Evolutionary conservation across 2,113 vertebrate genomes (phyloP).

Genomic region (Dryoscopus gambensis): DNA sequence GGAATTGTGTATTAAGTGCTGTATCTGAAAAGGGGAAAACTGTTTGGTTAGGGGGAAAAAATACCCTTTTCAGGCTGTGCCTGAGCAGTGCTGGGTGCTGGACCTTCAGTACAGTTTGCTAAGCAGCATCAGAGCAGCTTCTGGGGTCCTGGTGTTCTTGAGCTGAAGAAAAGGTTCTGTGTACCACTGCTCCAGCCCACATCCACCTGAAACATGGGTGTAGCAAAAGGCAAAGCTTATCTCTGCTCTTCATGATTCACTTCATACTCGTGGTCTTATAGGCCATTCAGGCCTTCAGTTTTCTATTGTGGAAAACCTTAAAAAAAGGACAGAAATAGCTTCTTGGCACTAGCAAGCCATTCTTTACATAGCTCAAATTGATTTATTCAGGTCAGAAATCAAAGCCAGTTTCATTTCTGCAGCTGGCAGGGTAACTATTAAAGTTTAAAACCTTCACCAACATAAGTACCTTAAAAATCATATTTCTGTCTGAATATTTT

Average conservation of each 20-base stretch:
- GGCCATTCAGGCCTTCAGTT: neutral
- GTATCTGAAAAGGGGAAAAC: neutral
- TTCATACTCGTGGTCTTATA: neutral
- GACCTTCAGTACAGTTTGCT: neutral
- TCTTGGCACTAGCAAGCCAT: neutral
- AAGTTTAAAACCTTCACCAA: slow-evolving; percentile 8
- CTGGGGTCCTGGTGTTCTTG: neutral
- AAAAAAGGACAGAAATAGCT: neutral
- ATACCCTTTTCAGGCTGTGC: neutral
- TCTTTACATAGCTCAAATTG: neutral
- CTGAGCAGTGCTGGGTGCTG: neutral
- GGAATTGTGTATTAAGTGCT: neutral
- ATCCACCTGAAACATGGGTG: neutral
- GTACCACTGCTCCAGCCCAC: neutral
- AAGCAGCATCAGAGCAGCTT: neutral
- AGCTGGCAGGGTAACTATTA: slow-evolving; percentile 15
- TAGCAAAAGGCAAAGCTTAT: neutral
- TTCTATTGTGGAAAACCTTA: neutral
- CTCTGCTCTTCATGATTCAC: neutral
- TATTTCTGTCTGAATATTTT: slow-evolving; percentile 21
- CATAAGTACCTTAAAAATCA: neutral
- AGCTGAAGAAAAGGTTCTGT: neutral
- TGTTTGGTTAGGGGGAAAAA: rapidly evolving
- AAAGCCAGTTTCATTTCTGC: slow-evolving; percentile 16
- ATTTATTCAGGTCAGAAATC: slow-evolving; percentile 46